Evolutionary conservation across 2,797 vertebrate genomes (phyloP), one percentile per base, ranked within the genome.

Genomic region (Ambastaia sidthimunki): DNA sequence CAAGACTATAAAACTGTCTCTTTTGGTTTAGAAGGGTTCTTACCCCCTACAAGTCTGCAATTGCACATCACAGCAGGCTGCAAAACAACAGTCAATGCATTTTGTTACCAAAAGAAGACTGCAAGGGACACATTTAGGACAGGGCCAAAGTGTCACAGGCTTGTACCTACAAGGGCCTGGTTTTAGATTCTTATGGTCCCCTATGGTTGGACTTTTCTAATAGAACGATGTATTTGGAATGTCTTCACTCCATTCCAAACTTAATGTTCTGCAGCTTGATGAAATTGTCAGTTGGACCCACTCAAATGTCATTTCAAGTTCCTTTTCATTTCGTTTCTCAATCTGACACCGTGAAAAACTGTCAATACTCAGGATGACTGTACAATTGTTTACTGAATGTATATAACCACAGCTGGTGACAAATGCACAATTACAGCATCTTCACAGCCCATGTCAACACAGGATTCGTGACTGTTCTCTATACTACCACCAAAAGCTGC

Each of bases 331-430:
- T 69, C 21, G 50, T 25, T 76, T 76, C 4, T 44, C 50, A 68
- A 55, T 47, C 71, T 73, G 84, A 72, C 44, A 68, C 73, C 28
- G 54, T 2, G 7, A 78, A 54, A 80, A 68, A 52, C 83, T 78
- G 71, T 71, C 81, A 72, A 80, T 28, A 82, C 89, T 91, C 90
- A 92, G 89, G 90, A 91, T 84, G 67, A 89, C 85, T 82, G 83
- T 88, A 88, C 72, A 73, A 79, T 85, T 69, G 81, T 88, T 74
- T 80, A 77, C 77, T 82, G 83, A 91, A 89, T 90, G 71, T 84
- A 86, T 88, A 78, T 84, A 74, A 80, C 78, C 66, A 71, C 69
- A 47, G 74, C 67, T 77, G 23, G 52, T 10, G 57, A 71, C 80
- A 28, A 71, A 73, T 81, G 57, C 71, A 62, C 69, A 82, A 57